Evolutionary conservation across 2,113 vertebrate species (phyloP), one percentile per base, ranked within the genome.

Genomic region (Tachysurus vachellii): DNA sequence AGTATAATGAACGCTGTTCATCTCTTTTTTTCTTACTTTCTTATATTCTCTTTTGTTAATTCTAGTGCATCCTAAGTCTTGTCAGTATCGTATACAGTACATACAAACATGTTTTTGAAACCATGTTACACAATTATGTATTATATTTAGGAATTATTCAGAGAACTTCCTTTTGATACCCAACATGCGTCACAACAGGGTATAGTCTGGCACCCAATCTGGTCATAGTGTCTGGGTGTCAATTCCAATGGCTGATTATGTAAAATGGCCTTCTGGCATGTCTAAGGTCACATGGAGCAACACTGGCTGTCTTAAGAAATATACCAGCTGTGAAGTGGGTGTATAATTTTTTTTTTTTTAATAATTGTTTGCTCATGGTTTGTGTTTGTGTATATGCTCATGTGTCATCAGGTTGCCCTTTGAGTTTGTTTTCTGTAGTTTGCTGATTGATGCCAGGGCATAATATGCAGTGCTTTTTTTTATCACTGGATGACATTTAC

Each of bases 1-100:
- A 66, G 89, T 86, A 76, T 86, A 84, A 86, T 89, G 73, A 89
- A 89, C 66, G 85, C 68, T 88, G 61, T 81, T 59, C 28, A 47
- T 80, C 59, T 77, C 61, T 31, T 71, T 82, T 62, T 83, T 17
- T 66, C 86, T 71, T 16, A 84, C 59, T 56, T 26, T 54, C 36
- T 42, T 77, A 36, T 53, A 23, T 57, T 79, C 53, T 68, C 54
- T 82, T n/a, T 59, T 59, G 76, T 56, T 53, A 57, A 70, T 36
- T 5, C 81, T 47, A 83, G 23, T 62, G 57, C 17, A 47, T 44
- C 17, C 59, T 73, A 64, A 70, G 57, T 56, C 19, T 42, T n/a
- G 70, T 57, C 44, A 23, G 2, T 57, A 79, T 14, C 21, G 66
- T 26, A 82, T 82, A 59, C 54, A 28, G 61, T 56, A 17, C 56